Conservation (phyloP, 1,140 invertebrate genomes). For the Wiebesia pumilae region DNA sequence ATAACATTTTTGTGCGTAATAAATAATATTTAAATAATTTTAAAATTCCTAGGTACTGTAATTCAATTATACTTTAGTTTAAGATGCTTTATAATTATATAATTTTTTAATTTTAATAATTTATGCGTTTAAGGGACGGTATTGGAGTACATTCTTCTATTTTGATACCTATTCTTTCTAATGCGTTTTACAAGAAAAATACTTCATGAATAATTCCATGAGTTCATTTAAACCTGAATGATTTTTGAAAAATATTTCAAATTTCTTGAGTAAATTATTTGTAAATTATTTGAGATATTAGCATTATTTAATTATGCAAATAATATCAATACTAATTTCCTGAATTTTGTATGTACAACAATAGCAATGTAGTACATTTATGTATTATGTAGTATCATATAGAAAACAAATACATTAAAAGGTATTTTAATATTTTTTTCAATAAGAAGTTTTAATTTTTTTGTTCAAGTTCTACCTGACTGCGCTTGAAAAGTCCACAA, state of each 20-base stretch:
- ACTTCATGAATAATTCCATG: too few relatives aligned
- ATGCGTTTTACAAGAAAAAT: too few relatives aligned
- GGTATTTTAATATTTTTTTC: background rate
- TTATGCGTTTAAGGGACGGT: too few relatives aligned
- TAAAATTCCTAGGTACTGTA: too few relatives aligned
- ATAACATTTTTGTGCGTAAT: too few relatives aligned
- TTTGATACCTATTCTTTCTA: too few relatives aligned
- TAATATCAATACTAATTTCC: background rate
- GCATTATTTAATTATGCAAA: background rate
- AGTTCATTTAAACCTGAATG: background rate
- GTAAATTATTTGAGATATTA: background rate
- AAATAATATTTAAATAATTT: too few relatives aligned
- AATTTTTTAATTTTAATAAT: too few relatives aligned
- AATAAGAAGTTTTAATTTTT: background rate
- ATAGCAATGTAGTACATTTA: background rate
- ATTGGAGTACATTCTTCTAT: too few relatives aligned
- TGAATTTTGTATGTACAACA: background rate
- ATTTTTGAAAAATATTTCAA: background rate
- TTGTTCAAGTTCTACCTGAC: background rate
- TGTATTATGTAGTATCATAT: background rate
- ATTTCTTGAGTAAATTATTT: background rate
- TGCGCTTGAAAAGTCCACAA: constrained; percentile 22
- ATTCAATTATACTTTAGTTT: too few relatives aligned
- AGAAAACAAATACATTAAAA: background rate
- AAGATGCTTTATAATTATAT: too few relatives aligned